Evolutionary conservation across 2,113 vertebrate species (phyloP).

Genomic region (Sapajus apella): DNA sequence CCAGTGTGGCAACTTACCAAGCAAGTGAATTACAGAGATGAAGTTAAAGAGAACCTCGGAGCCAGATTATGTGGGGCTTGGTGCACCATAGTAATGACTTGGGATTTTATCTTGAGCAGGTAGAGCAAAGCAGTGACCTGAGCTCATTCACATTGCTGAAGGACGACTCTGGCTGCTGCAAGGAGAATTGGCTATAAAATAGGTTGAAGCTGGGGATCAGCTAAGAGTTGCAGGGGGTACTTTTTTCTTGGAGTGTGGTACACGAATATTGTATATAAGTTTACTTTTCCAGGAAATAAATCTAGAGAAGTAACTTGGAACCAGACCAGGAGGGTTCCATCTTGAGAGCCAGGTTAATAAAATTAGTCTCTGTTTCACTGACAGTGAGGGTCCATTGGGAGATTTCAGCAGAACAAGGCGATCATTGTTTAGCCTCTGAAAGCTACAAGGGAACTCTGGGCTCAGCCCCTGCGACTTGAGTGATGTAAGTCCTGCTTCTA

Average conservation of each 20-base stretch:
- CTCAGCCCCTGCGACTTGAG: not conserved
- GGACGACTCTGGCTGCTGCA: not conserved
- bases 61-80: not conserved
- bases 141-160: not conserved
- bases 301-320: not conserved
- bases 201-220: not conserved
- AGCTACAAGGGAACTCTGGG: not conserved
- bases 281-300: not conserved
- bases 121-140: not conserved
- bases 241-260: not conserved
- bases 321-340: not conserved
- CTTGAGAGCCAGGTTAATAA: not conserved
- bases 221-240: rapidly evolving
- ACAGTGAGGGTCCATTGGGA: not conserved
- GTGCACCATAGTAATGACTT: rapidly evolving
- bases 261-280: not conserved
- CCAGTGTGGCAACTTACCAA: rapidly evolving
- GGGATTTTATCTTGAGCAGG: not conserved
- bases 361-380: not conserved
- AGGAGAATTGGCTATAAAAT: not conserved
- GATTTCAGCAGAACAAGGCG: not conserved
- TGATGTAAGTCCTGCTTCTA: not conserved
- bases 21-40: not conserved
- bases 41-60: too few relatives aligned
- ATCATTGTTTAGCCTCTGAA: not conserved